Percentiles rank a stretch among this genome's conserved stretches.
These are phyloP conservation scores for Macrotus californicus DNA, from an alignment of 2,113 vertebrate species.

Conservation along the genomic window DNA sequence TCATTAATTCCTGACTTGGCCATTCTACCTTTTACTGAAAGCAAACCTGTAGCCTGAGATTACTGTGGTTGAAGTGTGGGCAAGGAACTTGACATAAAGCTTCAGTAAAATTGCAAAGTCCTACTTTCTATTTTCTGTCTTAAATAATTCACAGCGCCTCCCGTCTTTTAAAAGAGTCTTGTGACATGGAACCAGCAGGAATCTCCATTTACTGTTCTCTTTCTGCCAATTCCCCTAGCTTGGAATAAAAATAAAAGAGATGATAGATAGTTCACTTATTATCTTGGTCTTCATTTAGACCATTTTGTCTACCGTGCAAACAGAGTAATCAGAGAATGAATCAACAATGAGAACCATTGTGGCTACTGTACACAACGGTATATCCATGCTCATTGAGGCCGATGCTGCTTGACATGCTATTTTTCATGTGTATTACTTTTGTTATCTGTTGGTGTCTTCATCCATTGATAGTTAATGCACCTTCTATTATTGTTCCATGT, in stretches of 20 bases:
- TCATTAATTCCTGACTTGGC: background rate
- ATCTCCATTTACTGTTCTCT: conserved; percentile 42
- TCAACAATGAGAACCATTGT: conserved; percentile 42
- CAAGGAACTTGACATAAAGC: conserved; percentile 19
- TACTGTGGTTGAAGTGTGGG: background rate
- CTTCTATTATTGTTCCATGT: conserved; percentile 51
- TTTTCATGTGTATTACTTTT: conserved; percentile 63
- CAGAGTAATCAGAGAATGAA: conserved; percentile 51
- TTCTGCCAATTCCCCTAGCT: conserved; percentile 34
- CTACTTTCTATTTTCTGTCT: conserved; percentile 47
- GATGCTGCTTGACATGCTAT: conserved; percentile 57
- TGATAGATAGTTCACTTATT: conserved; percentile 59
- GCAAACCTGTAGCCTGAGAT: background rate
- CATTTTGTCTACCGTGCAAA: conserved; percentile 59
- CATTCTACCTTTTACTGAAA: background rate
- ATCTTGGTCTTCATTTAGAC: conserved; percentile 49
- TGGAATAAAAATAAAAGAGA: conserved; percentile 55
- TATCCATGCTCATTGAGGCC: conserved; percentile 42
- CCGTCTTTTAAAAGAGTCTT: conserved; percentile 44
- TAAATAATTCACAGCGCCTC: conserved; percentile 50
- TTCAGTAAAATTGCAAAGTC: conserved; percentile 33
- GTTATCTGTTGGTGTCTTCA: conserved; percentile 20
- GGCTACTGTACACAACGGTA: background rate
- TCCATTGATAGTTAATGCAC: conserved; percentile 34
- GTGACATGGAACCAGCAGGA: conserved; percentile 43